Percentiles rank a stretch among this genome's conserved stretches.
Conservation (phyloP, 2,888 invertebrate genomes). For the Nipponacmea schrenckii region DNA sequence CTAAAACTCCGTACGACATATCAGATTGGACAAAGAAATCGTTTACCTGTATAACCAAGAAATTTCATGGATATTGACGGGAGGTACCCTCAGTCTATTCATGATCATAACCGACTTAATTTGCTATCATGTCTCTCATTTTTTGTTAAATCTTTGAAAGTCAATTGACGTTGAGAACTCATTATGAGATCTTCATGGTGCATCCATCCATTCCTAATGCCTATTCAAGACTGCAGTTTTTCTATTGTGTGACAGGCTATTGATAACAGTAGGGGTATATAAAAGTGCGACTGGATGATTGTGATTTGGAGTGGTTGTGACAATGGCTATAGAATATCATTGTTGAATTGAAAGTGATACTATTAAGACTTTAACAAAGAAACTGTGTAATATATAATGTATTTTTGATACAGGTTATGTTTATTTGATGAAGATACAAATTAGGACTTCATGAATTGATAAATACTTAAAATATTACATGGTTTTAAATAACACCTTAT, state of each 20-base stretch:
- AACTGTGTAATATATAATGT: not conserved
- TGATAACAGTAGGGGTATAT: not conserved
- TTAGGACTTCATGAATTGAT: too few relatives aligned
- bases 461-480: too few relatives aligned
- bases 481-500: too few relatives aligned
- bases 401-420: too few relatives aligned
- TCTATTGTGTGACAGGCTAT: not conserved
- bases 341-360: constrained; percentile 5
- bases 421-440: too few relatives aligned
- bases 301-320: not conserved
- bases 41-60: constrained; percentile 1
- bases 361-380: not conserved
- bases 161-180: not conserved
- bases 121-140: constrained; percentile 1
- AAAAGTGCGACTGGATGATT: not conserved
- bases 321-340: not conserved
- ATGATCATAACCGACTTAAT: not conserved
- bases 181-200: not conserved
- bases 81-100: not conserved
- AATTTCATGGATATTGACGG: constrained; percentile 4
- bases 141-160: constrained; percentile 5
- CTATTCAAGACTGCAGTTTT: not conserved
- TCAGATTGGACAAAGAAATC: not conserved
- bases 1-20: not conserved
- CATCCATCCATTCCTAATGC: not conserved